These are phyloP conservation scores for Takifugu bimaculatus DNA, from an alignment of 2,113 vertebrate genomes.

Conservation along the genomic window DNA sequence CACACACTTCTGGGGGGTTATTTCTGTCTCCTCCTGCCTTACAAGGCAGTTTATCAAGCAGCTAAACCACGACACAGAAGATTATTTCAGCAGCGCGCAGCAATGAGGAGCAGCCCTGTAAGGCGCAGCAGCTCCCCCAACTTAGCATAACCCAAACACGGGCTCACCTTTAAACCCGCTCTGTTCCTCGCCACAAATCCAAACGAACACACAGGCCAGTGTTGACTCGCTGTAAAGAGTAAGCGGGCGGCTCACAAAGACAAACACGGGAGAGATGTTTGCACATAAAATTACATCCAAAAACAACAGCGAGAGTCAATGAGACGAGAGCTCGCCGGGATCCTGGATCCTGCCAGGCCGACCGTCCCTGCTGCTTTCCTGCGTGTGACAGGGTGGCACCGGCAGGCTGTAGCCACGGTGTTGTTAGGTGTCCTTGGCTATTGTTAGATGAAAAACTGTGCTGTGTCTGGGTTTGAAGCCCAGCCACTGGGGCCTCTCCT, in stretches of 20 bases:
- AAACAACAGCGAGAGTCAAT: slow-evolving; percentile 26
- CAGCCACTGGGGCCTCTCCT: slow-evolving; percentile 6
- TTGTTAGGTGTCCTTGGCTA: too few relatives aligned
- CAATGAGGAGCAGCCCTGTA: slow-evolving; percentile 24
- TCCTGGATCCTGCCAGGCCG: not conserved
- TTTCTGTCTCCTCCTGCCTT: not conserved
- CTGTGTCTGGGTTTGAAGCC: too few relatives aligned
- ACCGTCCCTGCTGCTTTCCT: too few relatives aligned
- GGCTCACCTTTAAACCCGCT: slow-evolving; percentile 16
- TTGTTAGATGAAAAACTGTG: too few relatives aligned
- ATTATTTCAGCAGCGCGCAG: slow-evolving; percentile 20
- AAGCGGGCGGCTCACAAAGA: slow-evolving; percentile 18
- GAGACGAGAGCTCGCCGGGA: slow-evolving; percentile 29
- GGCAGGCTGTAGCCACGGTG: too few relatives aligned
- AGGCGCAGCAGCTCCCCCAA: slow-evolving; percentile 22
- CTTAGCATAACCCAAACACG: slow-evolving; percentile 18
- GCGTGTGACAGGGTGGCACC: too few relatives aligned
- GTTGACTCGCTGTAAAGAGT: slow-evolving; percentile 41
- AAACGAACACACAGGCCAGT: slow-evolving; percentile 24
- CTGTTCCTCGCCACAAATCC: slow-evolving; percentile 7
- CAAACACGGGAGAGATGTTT: slow-evolving; percentile 44
- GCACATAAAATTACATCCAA: slow-evolving; percentile 37
- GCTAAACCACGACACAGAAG: slow-evolving; percentile 19
- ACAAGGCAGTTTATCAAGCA: slow-evolving; percentile 16
- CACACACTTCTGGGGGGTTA: too few relatives aligned